phyloP scores from a whole-genome alignment of 2,888 invertebrate species.

The Microplitis deprimator region DNA sequence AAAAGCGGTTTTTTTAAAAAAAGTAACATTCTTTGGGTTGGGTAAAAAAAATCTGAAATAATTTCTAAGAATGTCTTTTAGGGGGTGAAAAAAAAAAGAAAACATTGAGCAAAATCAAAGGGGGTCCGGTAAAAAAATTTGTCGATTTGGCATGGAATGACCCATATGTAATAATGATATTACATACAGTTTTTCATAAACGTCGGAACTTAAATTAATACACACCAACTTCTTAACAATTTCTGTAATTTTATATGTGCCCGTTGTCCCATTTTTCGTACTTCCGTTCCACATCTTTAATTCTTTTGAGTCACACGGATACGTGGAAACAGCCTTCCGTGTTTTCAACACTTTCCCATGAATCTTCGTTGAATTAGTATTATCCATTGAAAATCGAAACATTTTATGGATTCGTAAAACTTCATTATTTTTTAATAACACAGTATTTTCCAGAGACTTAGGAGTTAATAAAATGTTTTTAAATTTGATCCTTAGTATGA shows the following conservation, averaged over 20 bases:
- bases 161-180: slow-evolving; percentile 11
- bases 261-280: neutral
- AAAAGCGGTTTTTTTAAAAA: no score
- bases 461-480: slow-evolving; percentile 1
- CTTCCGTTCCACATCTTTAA: neutral
- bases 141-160: no score
- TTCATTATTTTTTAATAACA: neutral
- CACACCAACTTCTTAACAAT: neutral
- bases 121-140: no score
- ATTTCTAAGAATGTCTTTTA: no score
- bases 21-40: no score
- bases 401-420: slow-evolving; percentile 2
- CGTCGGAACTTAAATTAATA: neutral
- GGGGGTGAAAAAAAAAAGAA: no score
- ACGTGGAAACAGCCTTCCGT: neutral
- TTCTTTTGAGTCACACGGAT: neutral
- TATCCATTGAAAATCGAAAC: neutral
- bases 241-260: slow-evolving; percentile 8
- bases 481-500: neutral
- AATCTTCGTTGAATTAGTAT: neutral
- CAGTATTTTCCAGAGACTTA: neutral
- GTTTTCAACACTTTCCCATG: neutral
- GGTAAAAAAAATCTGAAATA: no score
- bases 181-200: slow-evolving; percentile 3
- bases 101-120: no score